Evolutionary conservation across 2,888 invertebrate species (phyloP), one percentile per base, ranked within the genome.

Genomic region (Herminia tarsipennalis): DNA sequence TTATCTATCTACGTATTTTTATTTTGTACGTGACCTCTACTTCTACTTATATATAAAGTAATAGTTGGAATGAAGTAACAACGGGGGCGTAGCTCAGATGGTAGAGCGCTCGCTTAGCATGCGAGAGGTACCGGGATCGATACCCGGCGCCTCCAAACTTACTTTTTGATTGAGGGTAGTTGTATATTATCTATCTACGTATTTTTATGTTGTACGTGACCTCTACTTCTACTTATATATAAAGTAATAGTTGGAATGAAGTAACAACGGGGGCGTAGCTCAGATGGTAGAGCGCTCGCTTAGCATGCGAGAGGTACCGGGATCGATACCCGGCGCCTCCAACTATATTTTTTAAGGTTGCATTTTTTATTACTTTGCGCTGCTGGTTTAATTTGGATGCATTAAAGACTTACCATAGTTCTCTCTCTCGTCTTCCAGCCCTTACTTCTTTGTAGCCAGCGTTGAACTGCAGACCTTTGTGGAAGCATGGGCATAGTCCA

Each of bases 371-470:
- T n/a, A n/a, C n/a, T n/a, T 24, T 24, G 8, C n/a, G 8, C n/a
- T 24, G 24, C 24, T 2, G 24, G 24, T 24, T 6, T 2, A 6
- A n/a, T n/a, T n/a, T n/a, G n/a, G n/a, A n/a, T n/a, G n/a, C n/a
- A n/a, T 24, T 6, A 6, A 10, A 1, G 6, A 37, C 70, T 72
- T 81, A 95, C 96, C 96, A 97, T 33, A 96, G 86, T 67, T 97
- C 94, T 1, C 93, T 89, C 56, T 94, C 94, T 55, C 94, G 93
- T 5, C 88, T 89, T 0, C 95, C 95, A 0, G 95, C 93, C 12
- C 96, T 91, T 0, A 96, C 93, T 80, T 96, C 96, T 55, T 94
- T 94, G 74, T 96, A 95, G 0, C 96, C 96, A 0, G 96, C 88
- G 1, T 93, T 92, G 78, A 96, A 97, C 62, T 94, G 93, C 54